Conservation (phyloP, 2,888 invertebrate species). For the Nephrotoma flavescens region DNA sequence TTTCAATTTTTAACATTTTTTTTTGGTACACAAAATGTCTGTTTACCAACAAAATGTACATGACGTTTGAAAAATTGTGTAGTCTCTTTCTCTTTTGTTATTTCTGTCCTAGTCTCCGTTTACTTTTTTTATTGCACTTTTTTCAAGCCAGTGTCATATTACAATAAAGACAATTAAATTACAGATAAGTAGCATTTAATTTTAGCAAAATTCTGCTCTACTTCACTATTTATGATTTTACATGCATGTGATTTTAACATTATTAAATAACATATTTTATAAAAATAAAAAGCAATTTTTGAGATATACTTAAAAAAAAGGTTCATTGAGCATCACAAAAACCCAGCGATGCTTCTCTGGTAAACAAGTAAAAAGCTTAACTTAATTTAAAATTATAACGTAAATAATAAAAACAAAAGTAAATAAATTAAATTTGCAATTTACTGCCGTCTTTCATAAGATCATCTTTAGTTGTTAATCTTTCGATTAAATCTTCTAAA, state of each 20-base stretch:
- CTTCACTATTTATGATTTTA: neutral
- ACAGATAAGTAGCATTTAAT: too few species aligned
- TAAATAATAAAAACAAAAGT: neutral
- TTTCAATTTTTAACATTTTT: too few species aligned
- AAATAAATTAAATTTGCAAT: neutral
- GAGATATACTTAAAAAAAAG: neutral
- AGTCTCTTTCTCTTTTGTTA: too few species aligned
- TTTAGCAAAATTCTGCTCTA: neutral
- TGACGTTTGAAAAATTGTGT: too few species aligned
- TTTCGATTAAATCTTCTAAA: constrained; percentile 93
- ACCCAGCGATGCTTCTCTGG: neutral
- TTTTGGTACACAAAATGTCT: too few species aligned
- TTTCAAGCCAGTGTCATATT: too few species aligned
- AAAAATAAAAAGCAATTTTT: neutral
- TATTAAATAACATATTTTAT: neutral
- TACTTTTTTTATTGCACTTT: too few species aligned
- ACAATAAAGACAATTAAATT: too few species aligned
- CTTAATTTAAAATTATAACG: neutral
- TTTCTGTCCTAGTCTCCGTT: too few species aligned
- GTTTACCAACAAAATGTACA: too few species aligned
- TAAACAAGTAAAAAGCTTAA: neutral
- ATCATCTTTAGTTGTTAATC: constrained; percentile 78
- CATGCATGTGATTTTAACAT: neutral
- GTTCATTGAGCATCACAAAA: neutral
- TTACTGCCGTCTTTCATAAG: constrained; percentile 18